Base-by-base conservation (phyloP, 1,140 invertebrate genomes). In the Apis dorsata region DNA sequence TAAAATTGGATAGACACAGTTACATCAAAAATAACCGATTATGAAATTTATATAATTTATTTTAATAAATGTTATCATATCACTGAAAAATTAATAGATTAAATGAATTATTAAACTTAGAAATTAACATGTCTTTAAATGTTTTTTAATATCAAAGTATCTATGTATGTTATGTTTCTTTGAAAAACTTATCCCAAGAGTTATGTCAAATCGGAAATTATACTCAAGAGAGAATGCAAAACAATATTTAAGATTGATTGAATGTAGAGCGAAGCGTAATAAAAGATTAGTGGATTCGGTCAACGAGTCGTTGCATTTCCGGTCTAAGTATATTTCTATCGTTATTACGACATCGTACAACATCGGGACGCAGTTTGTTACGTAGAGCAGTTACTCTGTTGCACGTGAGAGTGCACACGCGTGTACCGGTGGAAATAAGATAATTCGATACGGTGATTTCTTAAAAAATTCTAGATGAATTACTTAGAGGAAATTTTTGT, bases 261-360 rank as follows among this genome's bases (percentile, higher is more conserved):
- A 68, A 66, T 9, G 49, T 28, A 34, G 49, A 65, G 3, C n/a
- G n/a, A 69, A n/a, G 7, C 10, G 55, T 53, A 53, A 81, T 34
- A 9, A 65, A 28, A 53, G 28, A 17, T 9, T 19, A 24, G 53
- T 24, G 65, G 57, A 77, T 75, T 69, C 55, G 77, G 24, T 55
- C 21, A 51, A 55, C 79, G 71, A 75, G 49, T 66, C 51, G 69
- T 17, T 57, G 59, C 49, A 68, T 70, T 84, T 81, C 79, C 79
- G 78, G 28, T 28, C 63, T 34, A 34, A 44, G 62, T 72, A 60
- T 80, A 60, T 74, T 68, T 59, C 34, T 62, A 81, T 85, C 79
- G 72, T 85, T 77, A 55, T 82, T 85, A 82, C 83, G 78, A 84
- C 77, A 81, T 81, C 65, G 72, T 17, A 72, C 55, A 83, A 63